Percentiles rank a stretch among this genome's conserved stretches.
Conservation (phyloP, 2,797 vertebrate genomes). For the Lithobates pipiens region DNA sequence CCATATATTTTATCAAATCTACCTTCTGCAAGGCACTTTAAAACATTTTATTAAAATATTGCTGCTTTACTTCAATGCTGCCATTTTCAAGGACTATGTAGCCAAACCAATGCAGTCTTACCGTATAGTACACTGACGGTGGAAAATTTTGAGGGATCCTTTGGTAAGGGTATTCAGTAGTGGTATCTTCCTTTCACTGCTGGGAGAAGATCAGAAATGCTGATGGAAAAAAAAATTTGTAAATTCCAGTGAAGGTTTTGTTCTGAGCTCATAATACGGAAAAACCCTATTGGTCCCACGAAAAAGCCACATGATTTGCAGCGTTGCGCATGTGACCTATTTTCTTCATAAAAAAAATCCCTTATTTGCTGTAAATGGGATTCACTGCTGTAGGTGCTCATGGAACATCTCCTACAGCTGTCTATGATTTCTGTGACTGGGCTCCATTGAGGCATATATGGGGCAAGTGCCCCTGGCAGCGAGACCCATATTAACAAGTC, state of each 20-base stretch:
- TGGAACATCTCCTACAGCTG: conserved; percentile 55
- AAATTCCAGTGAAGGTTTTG: conserved; percentile 68
- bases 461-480: conserved; percentile 55
- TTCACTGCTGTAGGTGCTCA: conserved; percentile 60
- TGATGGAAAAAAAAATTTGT: conserved; percentile 74
- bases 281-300: conserved; percentile 81
- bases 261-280: conserved; percentile 69
- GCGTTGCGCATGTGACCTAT: conserved; percentile 81
- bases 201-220: conserved; percentile 81
- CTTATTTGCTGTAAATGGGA: conserved; percentile 73
- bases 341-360: conserved; percentile 74
- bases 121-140: conserved; percentile 4
- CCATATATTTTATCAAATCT: no score
- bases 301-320: conserved; percentile 79
- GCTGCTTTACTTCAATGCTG: neutral
- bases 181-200: conserved; percentile 72
- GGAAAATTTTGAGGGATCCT: neutral
- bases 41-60: neutral
- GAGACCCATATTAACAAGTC: conserved; percentile 7
- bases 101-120: conserved; percentile 14
- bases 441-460: conserved; percentile 58
- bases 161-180: neutral
- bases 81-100: neutral
- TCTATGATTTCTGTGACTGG: conserved; percentile 48
- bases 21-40: neutral